Evolutionary conservation across 2,113 vertebrate genomes (phyloP).

Genomic region (Chamaea fasciata): DNA sequence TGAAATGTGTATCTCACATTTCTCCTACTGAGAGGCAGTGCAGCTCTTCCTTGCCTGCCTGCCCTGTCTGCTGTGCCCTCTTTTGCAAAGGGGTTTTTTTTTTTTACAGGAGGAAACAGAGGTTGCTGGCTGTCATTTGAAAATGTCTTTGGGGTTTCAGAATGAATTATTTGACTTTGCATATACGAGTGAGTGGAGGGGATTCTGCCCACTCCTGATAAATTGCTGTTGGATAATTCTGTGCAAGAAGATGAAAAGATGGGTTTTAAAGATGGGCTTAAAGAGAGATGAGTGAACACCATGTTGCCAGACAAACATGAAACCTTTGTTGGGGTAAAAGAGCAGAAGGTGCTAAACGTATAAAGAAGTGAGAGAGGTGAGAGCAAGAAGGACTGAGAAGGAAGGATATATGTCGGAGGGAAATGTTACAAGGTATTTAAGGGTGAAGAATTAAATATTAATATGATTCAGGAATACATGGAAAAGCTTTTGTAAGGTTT

Average conservation of each 20-base stretch:
- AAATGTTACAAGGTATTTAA: neutral
- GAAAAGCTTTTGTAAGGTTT: neutral
- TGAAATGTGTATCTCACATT: neutral
- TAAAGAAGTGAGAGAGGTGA: neutral
- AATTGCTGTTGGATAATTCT: neutral
- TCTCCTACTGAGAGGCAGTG: neutral
- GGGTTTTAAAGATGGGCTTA: neutral
- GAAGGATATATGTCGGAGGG: neutral
- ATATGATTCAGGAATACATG: neutral
- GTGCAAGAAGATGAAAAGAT: neutral
- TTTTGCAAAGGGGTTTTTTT: neutral
- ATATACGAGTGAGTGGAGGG: neutral
- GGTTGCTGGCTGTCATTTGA: neutral
- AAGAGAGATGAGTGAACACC: neutral
- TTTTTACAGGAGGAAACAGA: neutral
- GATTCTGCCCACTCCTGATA: neutral
- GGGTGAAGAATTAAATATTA: neutral
- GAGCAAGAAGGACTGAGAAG: neutral
- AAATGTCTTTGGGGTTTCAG: neutral
- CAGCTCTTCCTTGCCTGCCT: neutral
- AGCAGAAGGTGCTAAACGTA: neutral
- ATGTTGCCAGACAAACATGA: neutral
- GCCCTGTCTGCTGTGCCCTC: accelerated
- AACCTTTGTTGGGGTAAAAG: neutral
- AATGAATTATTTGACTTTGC: neutral